These are phyloP conservation scores for Papilio aristodemus DNA, from an alignment of 1,140 invertebrate species.

Conservation along the genomic window DNA sequence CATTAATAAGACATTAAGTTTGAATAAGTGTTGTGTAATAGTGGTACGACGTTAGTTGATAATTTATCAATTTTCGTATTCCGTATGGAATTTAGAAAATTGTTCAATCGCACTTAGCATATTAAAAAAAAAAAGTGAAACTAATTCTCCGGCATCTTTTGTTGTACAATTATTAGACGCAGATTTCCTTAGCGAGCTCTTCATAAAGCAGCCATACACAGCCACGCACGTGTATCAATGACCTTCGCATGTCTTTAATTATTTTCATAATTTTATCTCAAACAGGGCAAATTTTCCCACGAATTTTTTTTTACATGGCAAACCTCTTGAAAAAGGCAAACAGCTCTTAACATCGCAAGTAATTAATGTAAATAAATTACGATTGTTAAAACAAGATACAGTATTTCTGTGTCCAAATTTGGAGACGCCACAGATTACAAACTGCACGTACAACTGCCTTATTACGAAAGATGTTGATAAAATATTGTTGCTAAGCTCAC, in stretches of 20 bases:
- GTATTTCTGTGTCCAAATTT: constrained; percentile 1
- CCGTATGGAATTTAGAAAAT: too few relatives aligned
- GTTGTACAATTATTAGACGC: not conserved
- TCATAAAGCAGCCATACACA: not conserved
- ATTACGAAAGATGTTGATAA: not conserved
- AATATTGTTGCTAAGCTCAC: not conserved
- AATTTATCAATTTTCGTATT: too few relatives aligned
- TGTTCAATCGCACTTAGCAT: too few relatives aligned
- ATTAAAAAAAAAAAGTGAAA: too few relatives aligned
- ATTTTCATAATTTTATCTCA: constrained; percentile 10
- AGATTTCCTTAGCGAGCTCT: not conserved
- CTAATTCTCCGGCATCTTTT: not conserved
- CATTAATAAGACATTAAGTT: not conserved
- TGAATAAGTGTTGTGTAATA: not conserved
- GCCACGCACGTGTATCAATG: not conserved
- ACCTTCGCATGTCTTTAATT: constrained; percentile 8
- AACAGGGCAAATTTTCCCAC: constrained; percentile 15
- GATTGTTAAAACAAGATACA: not conserved
- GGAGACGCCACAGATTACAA: not conserved
- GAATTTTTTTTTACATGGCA: not conserved
- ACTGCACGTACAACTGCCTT: not conserved
- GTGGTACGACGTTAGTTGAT: not conserved
- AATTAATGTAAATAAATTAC: not conserved
- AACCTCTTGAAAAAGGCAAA: not conserved
- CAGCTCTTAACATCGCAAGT: not conserved